phyloP scores from a whole-genome alignment of 2,888 invertebrate genomes.

The Papilio demoleus region DNA sequence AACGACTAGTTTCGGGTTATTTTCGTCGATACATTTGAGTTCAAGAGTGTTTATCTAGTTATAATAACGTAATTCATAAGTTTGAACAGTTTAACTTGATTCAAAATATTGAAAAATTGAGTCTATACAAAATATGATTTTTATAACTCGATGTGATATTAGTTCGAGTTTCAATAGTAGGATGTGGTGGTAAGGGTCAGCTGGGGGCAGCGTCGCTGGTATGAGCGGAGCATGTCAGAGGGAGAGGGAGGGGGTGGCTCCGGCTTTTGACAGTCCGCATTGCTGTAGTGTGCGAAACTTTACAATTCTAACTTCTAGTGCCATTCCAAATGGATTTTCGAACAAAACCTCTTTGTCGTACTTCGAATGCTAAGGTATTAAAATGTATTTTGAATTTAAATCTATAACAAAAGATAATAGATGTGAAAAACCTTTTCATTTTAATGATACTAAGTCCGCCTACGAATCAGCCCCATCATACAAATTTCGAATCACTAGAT shows the following conservation, averaged over 20 bases:
- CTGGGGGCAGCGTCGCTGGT: conserved; percentile 28
- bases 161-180: conserved; percentile 54
- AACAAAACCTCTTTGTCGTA: conserved; percentile 39
- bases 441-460: background rate
- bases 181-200: conserved; percentile 58
- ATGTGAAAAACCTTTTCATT: background rate
- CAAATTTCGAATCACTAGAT: too few species aligned
- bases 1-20: too few species aligned
- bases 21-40: too few species aligned
- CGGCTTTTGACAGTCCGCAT: conserved; percentile 79
- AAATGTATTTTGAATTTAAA: conserved; percentile 22
- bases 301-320: conserved; percentile 38
- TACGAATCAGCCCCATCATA: too few species aligned
- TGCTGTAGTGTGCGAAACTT: conserved; percentile 53
- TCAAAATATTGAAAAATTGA: too few species aligned
- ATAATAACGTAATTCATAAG: too few species aligned
- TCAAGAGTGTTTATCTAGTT: too few species aligned
- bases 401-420: background rate
- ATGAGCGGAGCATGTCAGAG: background rate
- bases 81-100: too few species aligned
- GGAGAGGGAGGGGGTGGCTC: conserved; percentile 47
- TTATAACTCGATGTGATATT: too few species aligned
- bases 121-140: too few species aligned
- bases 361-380: conserved; percentile 21
- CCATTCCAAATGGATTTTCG: conserved; percentile 40